Evolutionary conservation across 2,797 vertebrate genomes (phyloP).

Genomic region (Melanotaenia parkinsoni): DNA sequence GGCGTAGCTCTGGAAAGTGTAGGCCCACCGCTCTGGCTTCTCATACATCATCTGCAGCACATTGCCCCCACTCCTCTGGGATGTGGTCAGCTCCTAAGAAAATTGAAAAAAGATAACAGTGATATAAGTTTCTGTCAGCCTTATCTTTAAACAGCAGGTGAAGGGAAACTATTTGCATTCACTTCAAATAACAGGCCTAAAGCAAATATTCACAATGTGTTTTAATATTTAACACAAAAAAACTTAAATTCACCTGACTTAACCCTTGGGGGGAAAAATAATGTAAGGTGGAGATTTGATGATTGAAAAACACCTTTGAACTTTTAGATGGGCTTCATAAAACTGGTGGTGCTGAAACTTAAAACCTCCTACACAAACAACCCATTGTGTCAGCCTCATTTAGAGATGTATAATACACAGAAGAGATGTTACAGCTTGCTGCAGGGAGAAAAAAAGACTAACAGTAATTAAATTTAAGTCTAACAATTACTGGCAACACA

Average conservation of each 20-base stretch:
- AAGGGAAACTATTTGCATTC: not conserved
- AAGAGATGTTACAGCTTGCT: not conserved
- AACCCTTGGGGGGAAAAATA: no score
- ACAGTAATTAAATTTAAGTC: not conserved
- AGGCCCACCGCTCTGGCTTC: slow-evolving; percentile 93
- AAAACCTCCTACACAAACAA: not conserved
- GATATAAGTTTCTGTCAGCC: no score
- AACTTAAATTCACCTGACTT: no score
- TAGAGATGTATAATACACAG: not conserved
- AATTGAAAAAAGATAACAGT: not conserved
- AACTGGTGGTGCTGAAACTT: no score
- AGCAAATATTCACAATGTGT: not conserved
- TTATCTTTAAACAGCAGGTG: not conserved
- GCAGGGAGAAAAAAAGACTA: not conserved
- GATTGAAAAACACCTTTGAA: no score
- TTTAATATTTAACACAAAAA: no score
- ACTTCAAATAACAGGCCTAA: not conserved
- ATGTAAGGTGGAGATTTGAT: no score
- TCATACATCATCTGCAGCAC: slow-evolving; percentile 94
- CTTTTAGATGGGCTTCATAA: no score
- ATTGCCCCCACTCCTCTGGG: slow-evolving; percentile 92
- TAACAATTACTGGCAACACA: no score
- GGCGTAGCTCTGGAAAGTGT: slow-evolving; percentile 94
- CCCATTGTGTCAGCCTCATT: not conserved
- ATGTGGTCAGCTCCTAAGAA: slow-evolving; percentile 88